Conservation (phyloP, 2,113 vertebrate species). For the Hippocampus guttulatus region DNA sequence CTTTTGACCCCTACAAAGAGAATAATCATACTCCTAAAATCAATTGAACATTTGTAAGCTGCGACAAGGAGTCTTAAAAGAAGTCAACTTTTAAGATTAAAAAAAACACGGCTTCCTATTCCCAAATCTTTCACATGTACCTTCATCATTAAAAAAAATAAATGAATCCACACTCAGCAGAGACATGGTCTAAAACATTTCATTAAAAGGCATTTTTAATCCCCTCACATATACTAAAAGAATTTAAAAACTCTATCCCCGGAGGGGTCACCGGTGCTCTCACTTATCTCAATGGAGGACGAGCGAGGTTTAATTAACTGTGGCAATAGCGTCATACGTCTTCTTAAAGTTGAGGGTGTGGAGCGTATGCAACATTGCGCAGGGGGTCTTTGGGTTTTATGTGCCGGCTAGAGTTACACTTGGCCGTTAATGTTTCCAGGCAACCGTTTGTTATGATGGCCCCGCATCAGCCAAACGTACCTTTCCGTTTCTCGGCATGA, state of each 20-base stretch:
- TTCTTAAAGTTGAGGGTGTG: constrained; percentile 52
- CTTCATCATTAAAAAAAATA: constrained; percentile 21
- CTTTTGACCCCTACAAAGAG: constrained; percentile 5
- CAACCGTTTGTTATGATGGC: constrained; percentile 20
- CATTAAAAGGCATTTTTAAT: constrained; percentile 10
- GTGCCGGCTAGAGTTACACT: constrained; percentile 19
- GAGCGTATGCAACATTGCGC: constrained; percentile 9
- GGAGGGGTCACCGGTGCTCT: constrained; percentile 20
- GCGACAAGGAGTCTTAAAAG: neutral
- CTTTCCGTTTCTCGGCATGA: neutral
- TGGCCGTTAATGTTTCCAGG: constrained; percentile 20
- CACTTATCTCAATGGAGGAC: constrained; percentile 33
- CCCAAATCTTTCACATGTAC: constrained; percentile 1
- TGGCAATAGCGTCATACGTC: constrained; percentile 56
- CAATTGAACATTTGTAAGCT: neutral
- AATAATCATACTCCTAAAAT: neutral
- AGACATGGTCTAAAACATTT: constrained; percentile 14
- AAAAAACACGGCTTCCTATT: constrained; percentile 7
- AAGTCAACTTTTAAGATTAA: constrained; percentile 6
- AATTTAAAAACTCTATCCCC: constrained; percentile 25
- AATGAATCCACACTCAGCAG: constrained; percentile 29
- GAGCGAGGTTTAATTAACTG: constrained; percentile 52
- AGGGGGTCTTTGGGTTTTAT: constrained; percentile 43
- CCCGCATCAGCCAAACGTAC: constrained; percentile 7
- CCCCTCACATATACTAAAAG: constrained; percentile 1